Conservation (phyloP, 2,113 vertebrate species). For the Grammomys surdaster region DNA sequence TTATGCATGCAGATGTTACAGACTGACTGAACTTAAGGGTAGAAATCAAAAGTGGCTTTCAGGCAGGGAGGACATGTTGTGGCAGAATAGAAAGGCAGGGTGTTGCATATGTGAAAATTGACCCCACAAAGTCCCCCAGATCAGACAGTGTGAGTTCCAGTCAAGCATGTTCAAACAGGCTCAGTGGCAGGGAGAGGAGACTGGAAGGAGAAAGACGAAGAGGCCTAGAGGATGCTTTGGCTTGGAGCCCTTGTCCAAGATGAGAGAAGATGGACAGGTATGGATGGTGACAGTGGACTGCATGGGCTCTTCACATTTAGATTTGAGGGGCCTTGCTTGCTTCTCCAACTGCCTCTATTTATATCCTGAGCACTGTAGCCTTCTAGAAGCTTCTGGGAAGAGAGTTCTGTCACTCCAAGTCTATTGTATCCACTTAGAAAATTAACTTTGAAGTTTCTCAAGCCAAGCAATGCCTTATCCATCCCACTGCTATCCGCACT, state of each 20-base stretch:
- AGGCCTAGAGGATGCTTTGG: neutral
- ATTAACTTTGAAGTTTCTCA: slow-evolving; percentile 60
- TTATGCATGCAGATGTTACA: neutral
- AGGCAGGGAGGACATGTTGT: neutral
- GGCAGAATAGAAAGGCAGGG: neutral
- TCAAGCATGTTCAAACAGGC: neutral
- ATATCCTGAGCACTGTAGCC: rapidly evolving
- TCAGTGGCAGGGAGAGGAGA: neutral
- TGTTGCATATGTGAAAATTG: neutral
- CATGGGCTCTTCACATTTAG: neutral
- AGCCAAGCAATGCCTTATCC: neutral
- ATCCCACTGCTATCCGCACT: neutral
- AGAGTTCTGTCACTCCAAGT: neutral
- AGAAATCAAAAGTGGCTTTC: neutral
- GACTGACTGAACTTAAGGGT: neutral
- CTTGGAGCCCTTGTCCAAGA: neutral
- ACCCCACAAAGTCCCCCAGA: neutral
- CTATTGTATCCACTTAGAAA: slow-evolving; percentile 57
- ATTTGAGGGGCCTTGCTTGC: neutral
- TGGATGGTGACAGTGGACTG: rapidly evolving
- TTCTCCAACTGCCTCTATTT: neutral
- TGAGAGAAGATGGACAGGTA: neutral
- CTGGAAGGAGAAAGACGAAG: neutral
- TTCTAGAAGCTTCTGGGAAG: neutral
- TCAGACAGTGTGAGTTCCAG: neutral